Conservation (phyloP, 2,797 vertebrate species). For the Pseudopleuronectes americanus region DNA sequence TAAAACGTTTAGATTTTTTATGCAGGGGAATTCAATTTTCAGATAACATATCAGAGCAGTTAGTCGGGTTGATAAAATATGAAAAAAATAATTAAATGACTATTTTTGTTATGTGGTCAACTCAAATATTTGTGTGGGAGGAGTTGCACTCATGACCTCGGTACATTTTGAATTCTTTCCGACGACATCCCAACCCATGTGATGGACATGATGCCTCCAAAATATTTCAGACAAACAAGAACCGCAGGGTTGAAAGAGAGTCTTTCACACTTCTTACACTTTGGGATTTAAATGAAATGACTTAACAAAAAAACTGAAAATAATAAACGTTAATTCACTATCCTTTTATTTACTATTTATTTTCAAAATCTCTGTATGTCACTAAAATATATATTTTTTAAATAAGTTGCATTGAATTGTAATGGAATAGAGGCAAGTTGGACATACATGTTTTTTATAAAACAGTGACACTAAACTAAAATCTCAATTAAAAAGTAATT, state of each 20-base stretch:
- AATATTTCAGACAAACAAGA: background rate
- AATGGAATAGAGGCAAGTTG: too few species aligned
- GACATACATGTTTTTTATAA: background rate
- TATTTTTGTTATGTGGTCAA: too few species aligned
- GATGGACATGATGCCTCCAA: background rate
- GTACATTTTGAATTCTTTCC: slow-evolving; percentile 8
- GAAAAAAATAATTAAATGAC: too few species aligned
- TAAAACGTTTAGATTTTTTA: too few species aligned
- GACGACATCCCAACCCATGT: background rate
- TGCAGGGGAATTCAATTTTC: background rate
- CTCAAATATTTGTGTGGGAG: too few species aligned
- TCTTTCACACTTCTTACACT: slow-evolving; percentile 8
- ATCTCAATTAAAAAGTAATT: background rate
- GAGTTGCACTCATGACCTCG: background rate
- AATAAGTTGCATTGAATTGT: too few species aligned
- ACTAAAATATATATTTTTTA: too few species aligned
- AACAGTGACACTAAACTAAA: background rate
- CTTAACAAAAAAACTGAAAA: background rate
- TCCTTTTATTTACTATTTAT: too few species aligned
- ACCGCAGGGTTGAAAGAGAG: background rate
- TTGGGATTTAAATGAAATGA: background rate
- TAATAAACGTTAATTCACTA: background rate
- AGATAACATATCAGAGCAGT: background rate
- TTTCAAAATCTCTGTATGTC: too few species aligned
- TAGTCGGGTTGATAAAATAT: background rate